A percentile compares a stretch with the other conserved stretches of the same genome.
Evolutionary conservation across 2,113 vertebrate genomes (phyloP).

Genomic region (Symphodus melops): DNA sequence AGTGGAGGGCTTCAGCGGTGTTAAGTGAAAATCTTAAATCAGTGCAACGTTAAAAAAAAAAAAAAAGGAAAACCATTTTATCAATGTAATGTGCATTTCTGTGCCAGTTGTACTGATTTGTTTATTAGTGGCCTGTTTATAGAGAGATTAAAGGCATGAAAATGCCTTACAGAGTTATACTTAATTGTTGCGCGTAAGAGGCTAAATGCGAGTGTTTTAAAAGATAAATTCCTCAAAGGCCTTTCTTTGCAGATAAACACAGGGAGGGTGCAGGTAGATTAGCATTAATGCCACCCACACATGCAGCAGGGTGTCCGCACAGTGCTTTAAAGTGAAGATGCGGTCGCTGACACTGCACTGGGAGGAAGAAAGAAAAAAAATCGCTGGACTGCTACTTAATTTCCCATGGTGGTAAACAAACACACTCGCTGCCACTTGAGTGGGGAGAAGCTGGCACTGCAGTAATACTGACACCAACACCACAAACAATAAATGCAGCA

Average conservation of each 20-base stretch:
- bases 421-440: constrained; percentile 52
- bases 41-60: background rate
- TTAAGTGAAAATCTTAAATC: background rate
- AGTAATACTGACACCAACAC: constrained; percentile 52
- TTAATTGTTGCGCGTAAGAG: background rate
- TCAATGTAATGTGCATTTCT: background rate
- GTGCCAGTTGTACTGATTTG: background rate
- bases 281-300: constrained; percentile 35
- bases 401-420: constrained; percentile 78
- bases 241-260: constrained; percentile 27
- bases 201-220: constrained; percentile 16
- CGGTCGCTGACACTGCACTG: constrained; percentile 69
- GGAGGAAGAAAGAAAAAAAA: constrained; percentile 26
- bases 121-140: background rate
- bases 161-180: background rate
- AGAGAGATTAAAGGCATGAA: background rate
- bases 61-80: no score
- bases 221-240: background rate
- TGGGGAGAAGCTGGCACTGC: constrained; percentile 64
- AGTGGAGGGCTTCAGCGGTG: constrained; percentile 52
- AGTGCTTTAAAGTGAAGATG: constrained; percentile 38
- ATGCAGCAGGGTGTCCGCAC: constrained; percentile 25
- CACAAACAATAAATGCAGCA: constrained; percentile 34
- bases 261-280: constrained; percentile 23
- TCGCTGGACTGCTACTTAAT: constrained; percentile 63